A percentile compares a stretch with the other conserved stretches of the same genome.
Conservation (phyloP, 2,797 vertebrate genomes). For the Acrocephalus scirpaceus region DNA sequence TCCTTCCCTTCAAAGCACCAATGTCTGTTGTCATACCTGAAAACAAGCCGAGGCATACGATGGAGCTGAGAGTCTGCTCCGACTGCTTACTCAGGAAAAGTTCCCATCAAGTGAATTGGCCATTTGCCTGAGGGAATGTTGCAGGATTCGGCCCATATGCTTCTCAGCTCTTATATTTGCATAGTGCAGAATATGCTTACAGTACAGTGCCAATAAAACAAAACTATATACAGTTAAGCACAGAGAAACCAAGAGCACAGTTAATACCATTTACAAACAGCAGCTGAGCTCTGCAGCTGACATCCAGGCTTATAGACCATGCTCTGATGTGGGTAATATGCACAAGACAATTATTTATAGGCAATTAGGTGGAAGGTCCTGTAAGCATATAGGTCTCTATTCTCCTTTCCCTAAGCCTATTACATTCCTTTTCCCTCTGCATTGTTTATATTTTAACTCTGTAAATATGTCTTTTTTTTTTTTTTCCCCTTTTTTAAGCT, state of each 20-base stretch:
- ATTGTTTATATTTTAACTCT: constrained; percentile 64
- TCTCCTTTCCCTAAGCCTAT: constrained; percentile 18
- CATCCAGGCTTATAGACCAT: constrained; percentile 33
- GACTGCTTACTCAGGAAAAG: constrained; percentile 48
- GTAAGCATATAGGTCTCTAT: constrained; percentile 24
- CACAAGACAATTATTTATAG: constrained; percentile 50
- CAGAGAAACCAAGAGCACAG: constrained; percentile 69
- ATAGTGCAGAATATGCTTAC: constrained; percentile 60
- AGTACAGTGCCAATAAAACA: constrained; percentile 59
- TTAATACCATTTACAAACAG: constrained; percentile 68
- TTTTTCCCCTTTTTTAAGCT: neutral
- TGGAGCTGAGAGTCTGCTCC: neutral
- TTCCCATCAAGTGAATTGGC: constrained; percentile 39
- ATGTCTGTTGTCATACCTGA: neutral
- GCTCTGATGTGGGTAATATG: constrained; percentile 6
- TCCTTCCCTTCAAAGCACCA: neutral
- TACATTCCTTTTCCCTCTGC: neutral
- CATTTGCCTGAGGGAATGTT: constrained; percentile 44
- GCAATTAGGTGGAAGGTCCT: constrained; percentile 42
- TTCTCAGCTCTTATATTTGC: constrained; percentile 52
- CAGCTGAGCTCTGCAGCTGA: constrained; percentile 64
- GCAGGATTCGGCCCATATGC: constrained; percentile 55
- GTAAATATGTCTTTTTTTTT: neutral
- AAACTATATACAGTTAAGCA: constrained; percentile 63
- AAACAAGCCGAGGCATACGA: neutral